Evolutionary conservation across 2,888 invertebrate genomes (phyloP), one percentile per base, ranked within the genome.

Genomic region (Harmothoe impar): DNA sequence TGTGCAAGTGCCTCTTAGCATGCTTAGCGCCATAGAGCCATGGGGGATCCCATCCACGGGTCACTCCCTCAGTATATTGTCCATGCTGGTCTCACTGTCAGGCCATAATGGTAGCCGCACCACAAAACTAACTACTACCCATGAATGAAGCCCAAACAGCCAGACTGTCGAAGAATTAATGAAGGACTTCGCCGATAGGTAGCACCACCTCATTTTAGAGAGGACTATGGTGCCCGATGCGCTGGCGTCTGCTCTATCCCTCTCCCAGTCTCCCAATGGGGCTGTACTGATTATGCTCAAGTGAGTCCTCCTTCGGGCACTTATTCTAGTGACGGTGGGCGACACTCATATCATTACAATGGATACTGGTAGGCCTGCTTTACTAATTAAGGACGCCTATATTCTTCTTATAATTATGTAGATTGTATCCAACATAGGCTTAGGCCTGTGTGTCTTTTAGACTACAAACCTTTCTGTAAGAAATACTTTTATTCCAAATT

Each of bases 1-100:
- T 72, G 72, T 72, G 72, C n/a, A 72, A 72, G 72, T 72, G 72
- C 72, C 72, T 72, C 72, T 29, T 72, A 29, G 72, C 72, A 29
- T 72, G 72, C 72, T 72, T 72, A 72, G 72, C 31, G 20, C 72
- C 25, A 72, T 20, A 62, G 72, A 29, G 31, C 62, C 62, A 62
- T 62, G 20, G 72, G 25, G 29, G 3, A 72, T 25, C 72, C 23
- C 62, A 43, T 62, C 62, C 62, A n/a, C 23, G 62, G 62, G 62
- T 43, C 62, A n/a, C 3, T 12, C 62, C 62, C 20, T 62, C 62
- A n/a, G 3, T 43, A 43, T 62, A 62, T 62, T 62, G 62, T 62
- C 62, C 62, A 62, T 62, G 62, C 62, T 62, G 62, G 62, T 62
- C 62, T 43, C 62, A 62, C 62, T 62, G 20, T 62, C 62, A 20